Conservation (phyloP, 2,113 vertebrate species). For the Amphiprion percula region DNA sequence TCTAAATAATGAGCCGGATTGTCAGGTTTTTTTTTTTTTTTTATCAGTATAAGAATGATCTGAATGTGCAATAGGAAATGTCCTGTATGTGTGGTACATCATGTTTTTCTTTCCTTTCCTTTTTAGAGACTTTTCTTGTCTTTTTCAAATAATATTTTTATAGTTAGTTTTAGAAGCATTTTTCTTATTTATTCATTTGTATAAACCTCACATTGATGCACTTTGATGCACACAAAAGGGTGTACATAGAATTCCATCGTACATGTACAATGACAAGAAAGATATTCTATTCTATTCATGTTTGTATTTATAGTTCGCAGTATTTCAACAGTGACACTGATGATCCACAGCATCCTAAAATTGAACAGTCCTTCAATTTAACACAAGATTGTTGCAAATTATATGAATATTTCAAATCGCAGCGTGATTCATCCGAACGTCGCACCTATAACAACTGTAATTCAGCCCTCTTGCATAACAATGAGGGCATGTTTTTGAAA, state of each 20-base stretch:
- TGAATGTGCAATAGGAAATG: too few species aligned
- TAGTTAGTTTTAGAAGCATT: too few species aligned
- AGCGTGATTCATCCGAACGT: slow-evolving; percentile 64
- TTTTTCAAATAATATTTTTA: too few species aligned
- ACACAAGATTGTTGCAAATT: slow-evolving; percentile 42
- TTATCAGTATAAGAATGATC: background rate
- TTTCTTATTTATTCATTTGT: too few species aligned
- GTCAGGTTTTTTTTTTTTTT: background rate
- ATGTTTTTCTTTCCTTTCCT: too few species aligned
- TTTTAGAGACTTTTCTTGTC: too few species aligned
- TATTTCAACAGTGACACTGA: slow-evolving; percentile 22
- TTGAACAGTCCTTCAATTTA: slow-evolving; percentile 38
- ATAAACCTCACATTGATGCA: too few species aligned
- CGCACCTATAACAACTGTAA: slow-evolving; percentile 61
- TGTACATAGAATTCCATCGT: too few species aligned
- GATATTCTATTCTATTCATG: background rate
- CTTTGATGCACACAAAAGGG: too few species aligned
- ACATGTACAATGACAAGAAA: too few species aligned
- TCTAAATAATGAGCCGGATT: background rate
- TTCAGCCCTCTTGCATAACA: slow-evolving; percentile 63
- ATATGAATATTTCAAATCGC: slow-evolving; percentile 73
- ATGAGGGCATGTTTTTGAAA: slow-evolving; percentile 56
- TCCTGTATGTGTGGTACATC: too few species aligned
- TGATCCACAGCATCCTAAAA: slow-evolving; percentile 22
- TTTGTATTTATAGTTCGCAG: slow-evolving; percentile 23